Evolutionary conservation across 1,140 invertebrate genomes (phyloP), one percentile per base, ranked within the genome.

Genomic region (Grapholita molesta): DNA sequence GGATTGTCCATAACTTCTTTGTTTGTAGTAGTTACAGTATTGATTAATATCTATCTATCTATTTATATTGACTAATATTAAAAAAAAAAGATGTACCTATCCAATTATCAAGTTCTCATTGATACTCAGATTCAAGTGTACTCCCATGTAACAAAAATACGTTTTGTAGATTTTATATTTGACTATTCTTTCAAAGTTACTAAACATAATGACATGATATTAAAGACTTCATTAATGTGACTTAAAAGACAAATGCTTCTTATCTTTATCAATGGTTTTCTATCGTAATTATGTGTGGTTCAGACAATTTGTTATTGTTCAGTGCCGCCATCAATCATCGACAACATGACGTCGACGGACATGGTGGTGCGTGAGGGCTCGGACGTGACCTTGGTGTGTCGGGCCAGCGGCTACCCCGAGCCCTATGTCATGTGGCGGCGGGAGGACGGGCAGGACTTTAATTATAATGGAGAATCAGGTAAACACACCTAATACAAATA

Each of bases 391-490:
- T 88, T 98, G 80, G 94, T 94, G 61, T 98, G 97, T 83, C 96
- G 95, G 87, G 96, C 96, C 35, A 93, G 92, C 28, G 96, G 96
- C 69, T 96, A 96, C 89, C 96, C 96, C 0, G 95, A 96, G 70
- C 96, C 96, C 68, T 97, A 96, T 81, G 94, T 97, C 72, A 96
- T 96, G 94, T 97, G 96, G 96, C 91, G 96, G 33, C 91, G 96
- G 42, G 96, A 97, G 85, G 96, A 97, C 83, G 95, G 96, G 55
- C 94, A 95, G 80, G 94, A 95, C 80, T 96, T 96, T 85, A 94
- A 95, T 85, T 96, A 96, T 86, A 96, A 96, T 80, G 95, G 95
- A 23, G 94, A 95, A 77, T 94, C 92, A 76, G 95, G 95, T 96
- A 92, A 78, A 61, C n/a, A 64, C 7, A 33, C 33, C 30, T 15